Base-by-base conservation (phyloP, 2,113 vertebrate genomes). In the Microcebus jonahi region DNA sequence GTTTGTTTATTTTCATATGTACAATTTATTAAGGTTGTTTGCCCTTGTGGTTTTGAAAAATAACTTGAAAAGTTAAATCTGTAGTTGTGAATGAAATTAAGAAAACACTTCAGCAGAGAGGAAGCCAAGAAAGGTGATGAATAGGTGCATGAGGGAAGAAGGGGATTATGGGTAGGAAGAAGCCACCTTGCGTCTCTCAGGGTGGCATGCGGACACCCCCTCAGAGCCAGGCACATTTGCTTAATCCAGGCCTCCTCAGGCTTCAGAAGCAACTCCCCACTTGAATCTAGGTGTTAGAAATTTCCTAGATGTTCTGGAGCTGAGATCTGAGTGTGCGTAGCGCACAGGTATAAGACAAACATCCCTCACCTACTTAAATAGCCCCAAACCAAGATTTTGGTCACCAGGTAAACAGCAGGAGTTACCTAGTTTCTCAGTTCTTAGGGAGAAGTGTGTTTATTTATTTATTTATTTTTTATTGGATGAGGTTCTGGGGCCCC, bases 1-100 rank as follows among this genome's bases (percentile, higher is more conserved):
- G 25, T 81, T 80, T 79, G 45, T 31, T 90, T 88, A 42, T 93
- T 96, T 94, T 95, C 90, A 84, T 45, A 18, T 70, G 10, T 23
- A 91, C 42, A 23, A 80, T 88, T 45, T 85, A 36, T 85, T 61
- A n/a, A 83, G 65, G 31, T 6, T 34, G 42, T 91, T 93, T 88
- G 27, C 53, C 31, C 6, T 59, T 59, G 48, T 21, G 70, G 25
- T 91, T 90, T 95, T 85, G 89, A 80, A 63, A 88, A 88, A 67
- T 68, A 80, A 48, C 21, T 85, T 34, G 67, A 55, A 80, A 68
- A 63, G 12, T 76, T 65, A 75, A 91, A 81, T 88, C 59, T 53
- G n/a, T 59, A 48, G 86, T 67, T 87, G 80, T 84, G 70, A 94
- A 23, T 80, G 87, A 70, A 88, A 67, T 90, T 27, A 82, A 67